phyloP scores from a whole-genome alignment of 2,888 invertebrate species.

The Pediacus dermestoides region DNA sequence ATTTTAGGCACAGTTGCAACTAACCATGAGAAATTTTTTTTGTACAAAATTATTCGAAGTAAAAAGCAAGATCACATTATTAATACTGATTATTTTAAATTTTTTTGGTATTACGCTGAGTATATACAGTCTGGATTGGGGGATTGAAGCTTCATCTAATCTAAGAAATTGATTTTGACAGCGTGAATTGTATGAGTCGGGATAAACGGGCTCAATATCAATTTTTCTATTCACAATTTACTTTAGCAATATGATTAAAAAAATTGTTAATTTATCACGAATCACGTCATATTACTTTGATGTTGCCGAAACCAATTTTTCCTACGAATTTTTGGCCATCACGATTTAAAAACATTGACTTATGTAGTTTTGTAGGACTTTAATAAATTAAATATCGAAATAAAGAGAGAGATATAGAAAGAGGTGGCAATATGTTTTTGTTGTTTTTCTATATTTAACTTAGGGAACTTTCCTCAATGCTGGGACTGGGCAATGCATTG shows the following conservation, averaged over 20 bases:
- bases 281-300: too few relatives aligned
- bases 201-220: slow-evolving; percentile 22
- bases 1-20: slow-evolving; percentile 24
- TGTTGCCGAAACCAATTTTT: too few relatives aligned
- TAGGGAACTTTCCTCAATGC: slow-evolving; percentile 43
- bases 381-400: too few relatives aligned
- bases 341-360: too few relatives aligned
- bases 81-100: slow-evolving; percentile 19
- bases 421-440: too few relatives aligned
- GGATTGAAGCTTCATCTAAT: too few relatives aligned
- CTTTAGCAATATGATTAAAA: slow-evolving; percentile 18
- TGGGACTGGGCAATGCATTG: slow-evolving; percentile 32
- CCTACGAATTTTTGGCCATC: too few relatives aligned
- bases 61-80: slow-evolving; percentile 17
- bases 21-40: slow-evolving; percentile 16
- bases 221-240: slow-evolving; percentile 17
- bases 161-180: slow-evolving; percentile 4
- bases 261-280: slow-evolving; percentile 16
- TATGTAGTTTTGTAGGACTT: too few relatives aligned
- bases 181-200: slow-evolving; percentile 14
- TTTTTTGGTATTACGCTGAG: neutral
- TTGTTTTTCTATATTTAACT: too few relatives aligned
- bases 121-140: too few relatives aligned
- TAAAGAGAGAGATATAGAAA: too few relatives aligned
- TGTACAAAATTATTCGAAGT: slow-evolving; percentile 14